Percentiles rank a stretch among this genome's conserved stretches.
Conservation (phyloP, 2,797 vertebrate species). For the Hydrocynus forskahlii region DNA sequence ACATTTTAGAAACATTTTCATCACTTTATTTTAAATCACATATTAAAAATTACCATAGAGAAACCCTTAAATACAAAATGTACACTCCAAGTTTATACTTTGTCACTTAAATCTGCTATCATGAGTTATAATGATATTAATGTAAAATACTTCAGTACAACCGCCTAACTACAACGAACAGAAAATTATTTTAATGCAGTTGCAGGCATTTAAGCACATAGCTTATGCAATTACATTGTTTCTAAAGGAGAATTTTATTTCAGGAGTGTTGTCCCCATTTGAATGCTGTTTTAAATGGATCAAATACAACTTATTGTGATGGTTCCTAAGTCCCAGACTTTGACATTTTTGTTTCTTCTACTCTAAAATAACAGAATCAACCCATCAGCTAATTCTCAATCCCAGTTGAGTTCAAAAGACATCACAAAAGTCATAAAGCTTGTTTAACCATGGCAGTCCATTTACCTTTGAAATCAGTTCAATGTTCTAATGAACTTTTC, state of each 20-base stretch:
- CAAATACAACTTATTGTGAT: background rate
- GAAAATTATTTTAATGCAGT: too few species aligned
- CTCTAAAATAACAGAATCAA: background rate
- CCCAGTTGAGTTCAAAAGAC: constrained; percentile 12
- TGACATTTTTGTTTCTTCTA: background rate
- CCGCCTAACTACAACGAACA: too few species aligned
- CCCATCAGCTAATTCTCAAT: too few species aligned
- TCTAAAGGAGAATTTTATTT: background rate
- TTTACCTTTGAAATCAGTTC: background rate
- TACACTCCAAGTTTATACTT: background rate
- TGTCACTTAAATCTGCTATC: too few species aligned
- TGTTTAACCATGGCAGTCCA: background rate
- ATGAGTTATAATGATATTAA: too few species aligned
- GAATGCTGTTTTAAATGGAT: background rate
- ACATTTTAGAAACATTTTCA: background rate
- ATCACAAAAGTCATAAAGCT: background rate
- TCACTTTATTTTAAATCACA: background rate
- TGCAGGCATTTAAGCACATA: too few species aligned
- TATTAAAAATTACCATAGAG: too few species aligned
- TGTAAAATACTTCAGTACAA: too few species aligned
- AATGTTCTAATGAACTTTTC: background rate
- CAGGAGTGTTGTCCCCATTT: background rate
- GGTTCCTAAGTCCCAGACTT: background rate
- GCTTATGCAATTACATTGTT: too few species aligned
- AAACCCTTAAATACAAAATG: too few species aligned